Conservation (phyloP, 1,140 invertebrate genomes). For the Argopecten irradians region DNA sequence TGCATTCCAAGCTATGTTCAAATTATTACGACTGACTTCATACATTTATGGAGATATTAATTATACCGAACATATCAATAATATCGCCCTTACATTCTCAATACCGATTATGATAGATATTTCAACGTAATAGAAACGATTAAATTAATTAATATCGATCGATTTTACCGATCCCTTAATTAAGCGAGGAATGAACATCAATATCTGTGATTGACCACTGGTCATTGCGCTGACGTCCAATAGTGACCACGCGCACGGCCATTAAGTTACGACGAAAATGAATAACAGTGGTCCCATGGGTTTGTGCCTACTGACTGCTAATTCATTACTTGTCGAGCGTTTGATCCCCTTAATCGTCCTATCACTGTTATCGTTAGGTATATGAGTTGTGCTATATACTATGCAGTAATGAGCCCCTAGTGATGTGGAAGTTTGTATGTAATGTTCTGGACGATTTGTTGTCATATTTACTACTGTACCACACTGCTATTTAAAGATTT, state of each 20-base stretch:
- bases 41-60: too few species aligned
- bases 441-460: background rate
- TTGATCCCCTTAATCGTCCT: background rate
- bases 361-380: background rate
- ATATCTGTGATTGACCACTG: background rate
- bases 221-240: background rate
- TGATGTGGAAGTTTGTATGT: too few species aligned
- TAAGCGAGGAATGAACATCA: background rate
- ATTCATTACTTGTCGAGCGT: background rate
- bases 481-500: background rate
- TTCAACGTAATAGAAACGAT: background rate
- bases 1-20: too few species aligned
- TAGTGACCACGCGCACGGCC: background rate
- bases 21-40: too few species aligned
- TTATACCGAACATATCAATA: too few species aligned
- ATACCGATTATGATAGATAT: background rate
- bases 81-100: too few species aligned
- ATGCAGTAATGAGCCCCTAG: too few species aligned
- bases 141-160: conserved; percentile 12
- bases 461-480: background rate
- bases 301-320: background rate
- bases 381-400: background rate
- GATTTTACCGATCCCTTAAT: background rate
- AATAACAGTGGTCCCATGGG: background rate
- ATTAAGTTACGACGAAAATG: conserved; percentile 3